Evolutionary conservation across 2,113 vertebrate genomes (phyloP).

Genomic region (Procavia capensis): DNA sequence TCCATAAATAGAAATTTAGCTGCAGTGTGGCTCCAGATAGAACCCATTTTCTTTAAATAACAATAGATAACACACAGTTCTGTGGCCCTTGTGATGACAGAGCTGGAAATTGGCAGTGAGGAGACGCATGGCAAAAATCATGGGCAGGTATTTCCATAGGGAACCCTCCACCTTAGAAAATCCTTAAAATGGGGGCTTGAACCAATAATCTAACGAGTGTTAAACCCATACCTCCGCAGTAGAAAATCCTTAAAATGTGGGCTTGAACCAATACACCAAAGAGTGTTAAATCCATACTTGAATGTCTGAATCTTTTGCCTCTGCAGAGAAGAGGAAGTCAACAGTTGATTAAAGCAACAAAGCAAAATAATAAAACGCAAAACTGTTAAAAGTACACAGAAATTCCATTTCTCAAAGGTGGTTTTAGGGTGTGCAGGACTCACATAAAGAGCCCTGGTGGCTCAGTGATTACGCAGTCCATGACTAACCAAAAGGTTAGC

Average conservation of each 20-base stretch:
- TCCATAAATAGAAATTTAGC: background rate
- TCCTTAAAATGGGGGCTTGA: background rate
- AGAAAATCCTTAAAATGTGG: background rate
- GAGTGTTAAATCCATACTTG: background rate
- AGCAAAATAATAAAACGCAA: constrained; percentile 40
- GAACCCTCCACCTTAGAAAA: background rate
- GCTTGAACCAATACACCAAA: background rate
- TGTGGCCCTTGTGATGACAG: background rate
- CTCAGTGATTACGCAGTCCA: background rate
- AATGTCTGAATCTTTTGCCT: background rate
- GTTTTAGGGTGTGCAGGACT: background rate
- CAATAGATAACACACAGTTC: background rate
- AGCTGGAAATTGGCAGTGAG: background rate
- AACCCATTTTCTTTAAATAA: background rate
- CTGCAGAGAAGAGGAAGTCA: background rate
- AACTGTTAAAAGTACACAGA: constrained; percentile 8
- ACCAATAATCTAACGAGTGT: background rate
- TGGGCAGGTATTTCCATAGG: background rate
- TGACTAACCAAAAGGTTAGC: background rate
- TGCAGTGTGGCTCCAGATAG: background rate
- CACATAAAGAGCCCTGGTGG: background rate
- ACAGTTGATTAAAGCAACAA: constrained; percentile 4
- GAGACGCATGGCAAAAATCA: background rate
- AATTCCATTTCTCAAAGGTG: background rate
- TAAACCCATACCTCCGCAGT: too few relatives aligned